phyloP scores from a whole-genome alignment of 2,797 vertebrate species.

The Enteromius fasciolatus region DNA sequence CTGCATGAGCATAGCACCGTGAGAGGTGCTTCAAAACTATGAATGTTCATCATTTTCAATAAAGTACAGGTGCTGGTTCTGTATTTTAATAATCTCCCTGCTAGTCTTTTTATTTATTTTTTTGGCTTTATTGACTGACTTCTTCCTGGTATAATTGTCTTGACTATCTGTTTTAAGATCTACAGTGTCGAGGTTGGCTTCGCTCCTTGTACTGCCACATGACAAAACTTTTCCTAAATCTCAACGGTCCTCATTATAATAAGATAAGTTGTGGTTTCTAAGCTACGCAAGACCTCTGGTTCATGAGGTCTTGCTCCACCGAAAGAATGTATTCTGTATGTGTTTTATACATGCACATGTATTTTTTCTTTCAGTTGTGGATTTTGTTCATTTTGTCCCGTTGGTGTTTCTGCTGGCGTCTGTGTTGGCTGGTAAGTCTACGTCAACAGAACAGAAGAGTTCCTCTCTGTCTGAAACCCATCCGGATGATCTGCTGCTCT shows the following conservation, averaged over 20 bases:
- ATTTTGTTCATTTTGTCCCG: background rate
- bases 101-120: conserved; percentile 1
- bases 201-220: conserved; percentile 43
- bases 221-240: background rate
- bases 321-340: conserved; percentile 30
- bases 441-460: background rate
- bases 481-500: conserved; percentile 4
- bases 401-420: background rate
- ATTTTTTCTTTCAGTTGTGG: background rate
- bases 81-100: conserved; percentile 33
- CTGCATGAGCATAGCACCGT: conserved; percentile 37
- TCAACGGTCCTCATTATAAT: background rate
- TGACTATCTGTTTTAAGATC: conserved; percentile 22
- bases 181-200: conserved; percentile 49
- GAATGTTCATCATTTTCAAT: conserved; percentile 41
- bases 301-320: background rate
- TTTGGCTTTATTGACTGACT: conserved; percentile 15
- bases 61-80: conserved; percentile 32
- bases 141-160: conserved; percentile 6
- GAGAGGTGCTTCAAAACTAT: conserved; percentile 13
- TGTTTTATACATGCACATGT: background rate
- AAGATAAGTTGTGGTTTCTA: conserved; percentile 14
- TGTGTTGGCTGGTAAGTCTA: background rate
- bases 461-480: conserved; percentile 6
- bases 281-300: background rate